Conservation (phyloP, 92 coral and sea anemone species). For the Siderastrea radians region DNA sequence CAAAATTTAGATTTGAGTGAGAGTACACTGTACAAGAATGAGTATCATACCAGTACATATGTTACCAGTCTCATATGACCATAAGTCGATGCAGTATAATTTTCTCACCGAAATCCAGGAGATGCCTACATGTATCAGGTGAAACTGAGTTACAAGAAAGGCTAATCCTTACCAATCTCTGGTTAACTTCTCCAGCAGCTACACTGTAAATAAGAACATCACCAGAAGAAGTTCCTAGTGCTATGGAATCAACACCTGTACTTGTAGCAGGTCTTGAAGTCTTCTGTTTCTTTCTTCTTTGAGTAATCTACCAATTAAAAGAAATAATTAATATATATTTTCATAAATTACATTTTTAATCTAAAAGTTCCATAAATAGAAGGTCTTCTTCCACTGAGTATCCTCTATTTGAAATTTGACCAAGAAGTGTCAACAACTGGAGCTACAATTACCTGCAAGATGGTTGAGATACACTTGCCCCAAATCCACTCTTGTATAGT, state of each 20-base stretch:
- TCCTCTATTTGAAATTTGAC: not conserved
- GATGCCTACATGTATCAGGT: no score
- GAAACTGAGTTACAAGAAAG: not conserved
- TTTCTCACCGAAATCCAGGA: no score
- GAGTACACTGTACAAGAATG: no score
- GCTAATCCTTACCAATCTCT: constrained; percentile 73
- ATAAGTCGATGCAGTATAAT: no score
- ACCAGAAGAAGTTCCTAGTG: constrained; percentile 92
- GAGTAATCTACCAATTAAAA: constrained; percentile 47
- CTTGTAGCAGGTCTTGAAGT: constrained; percentile 68
- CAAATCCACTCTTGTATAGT: no score
- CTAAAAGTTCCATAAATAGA: no score
- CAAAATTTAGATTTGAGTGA: no score
- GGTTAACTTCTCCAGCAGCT: constrained; percentile 85
- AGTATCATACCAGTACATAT: no score
- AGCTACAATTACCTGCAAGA: no score
- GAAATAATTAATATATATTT: not conserved
- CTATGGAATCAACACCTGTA: constrained; percentile 70
- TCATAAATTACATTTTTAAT: not conserved
- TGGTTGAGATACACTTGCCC: no score
- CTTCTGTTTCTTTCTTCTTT: constrained; percentile 85
- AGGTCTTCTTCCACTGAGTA: no score
- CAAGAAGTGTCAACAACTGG: not conserved
- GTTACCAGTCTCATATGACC: no score
- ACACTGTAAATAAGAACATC: constrained; percentile 85